Percentiles rank a stretch among this genome's conserved stretches.
phyloP scores from a whole-genome alignment of 2,888 invertebrate genomes.

The Yponomeuta malinellus region DNA sequence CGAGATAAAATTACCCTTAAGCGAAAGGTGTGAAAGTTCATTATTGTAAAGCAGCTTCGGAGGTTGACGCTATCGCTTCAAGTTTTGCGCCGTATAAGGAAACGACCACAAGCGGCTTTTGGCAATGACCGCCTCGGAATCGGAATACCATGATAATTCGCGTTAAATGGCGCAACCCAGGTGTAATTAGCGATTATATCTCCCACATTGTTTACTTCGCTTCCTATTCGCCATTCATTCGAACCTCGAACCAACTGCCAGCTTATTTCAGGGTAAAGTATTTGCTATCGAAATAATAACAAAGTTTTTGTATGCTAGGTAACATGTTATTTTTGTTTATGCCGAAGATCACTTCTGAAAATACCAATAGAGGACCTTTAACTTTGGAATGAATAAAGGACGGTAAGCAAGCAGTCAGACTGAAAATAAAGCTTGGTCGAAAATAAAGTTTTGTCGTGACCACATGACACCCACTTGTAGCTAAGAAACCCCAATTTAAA shows the following conservation, averaged over 20 bases:
- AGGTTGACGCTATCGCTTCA: conserved; percentile 36
- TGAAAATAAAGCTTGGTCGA: no score
- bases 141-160: conserved; percentile 38
- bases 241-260: neutral
- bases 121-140: conserved; percentile 64
- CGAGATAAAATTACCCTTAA: conserved; percentile 48
- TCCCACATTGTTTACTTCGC: neutral
- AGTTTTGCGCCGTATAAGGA: conserved; percentile 67
- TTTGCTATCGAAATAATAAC: neutral
- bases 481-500: no score
- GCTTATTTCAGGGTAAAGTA: neutral
- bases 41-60: conserved; percentile 6
- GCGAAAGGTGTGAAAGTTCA: conserved; percentile 13
- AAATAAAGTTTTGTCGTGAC: no score
- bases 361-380: no score
- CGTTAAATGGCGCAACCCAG: conserved; percentile 20
- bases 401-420: no score
- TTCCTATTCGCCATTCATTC: neutral
- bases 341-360: no score
- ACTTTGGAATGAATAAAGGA: no score
- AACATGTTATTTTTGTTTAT: no score
- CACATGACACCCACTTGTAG: no score
- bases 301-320: no score
- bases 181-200: conserved; percentile 1
- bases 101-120: conserved; percentile 63